A percentile compares a stretch with the other conserved stretches of the same genome.
phyloP scores from a whole-genome alignment of 2,888 invertebrate genomes.

The Lepetodrilus schrolli region DNA sequence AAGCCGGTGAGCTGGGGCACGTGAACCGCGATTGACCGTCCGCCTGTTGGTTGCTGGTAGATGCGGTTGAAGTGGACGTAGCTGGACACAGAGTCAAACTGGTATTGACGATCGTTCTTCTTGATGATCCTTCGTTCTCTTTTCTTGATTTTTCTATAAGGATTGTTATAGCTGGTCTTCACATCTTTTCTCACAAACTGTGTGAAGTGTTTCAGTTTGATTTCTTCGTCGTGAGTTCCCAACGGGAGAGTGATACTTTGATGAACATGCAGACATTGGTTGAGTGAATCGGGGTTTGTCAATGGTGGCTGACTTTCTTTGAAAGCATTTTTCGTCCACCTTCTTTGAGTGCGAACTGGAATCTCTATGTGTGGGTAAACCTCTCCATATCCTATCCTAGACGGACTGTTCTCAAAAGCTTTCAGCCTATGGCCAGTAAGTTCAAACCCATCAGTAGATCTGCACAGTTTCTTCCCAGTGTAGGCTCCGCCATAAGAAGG shows the following conservation, averaged over 20 bases:
- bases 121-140: slow-evolving; percentile 47
- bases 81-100: slow-evolving; percentile 51
- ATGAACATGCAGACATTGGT: slow-evolving; percentile 36
- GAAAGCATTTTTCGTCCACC: slow-evolving; percentile 23
- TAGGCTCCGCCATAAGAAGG: not conserved
- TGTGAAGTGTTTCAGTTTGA: slow-evolving; percentile 33
- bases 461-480: not conserved
- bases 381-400: not conserved
- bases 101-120: slow-evolving; percentile 39
- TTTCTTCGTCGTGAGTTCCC: not conserved
- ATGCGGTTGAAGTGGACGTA: slow-evolving; percentile 54
- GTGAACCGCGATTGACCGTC: not conserved
- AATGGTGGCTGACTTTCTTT: slow-evolving; percentile 10
- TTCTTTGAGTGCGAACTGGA: not conserved
- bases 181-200: slow-evolving; percentile 32
- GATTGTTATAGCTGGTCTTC: slow-evolving; percentile 52
- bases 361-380: not conserved
- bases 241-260: not conserved
- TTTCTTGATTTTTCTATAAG: slow-evolving; percentile 53
- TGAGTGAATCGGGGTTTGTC: slow-evolving; percentile 17
- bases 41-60: slow-evolving; percentile 26
- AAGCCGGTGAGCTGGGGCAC: slow-evolving; percentile 46
- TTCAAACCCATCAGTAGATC: slow-evolving; percentile 20
- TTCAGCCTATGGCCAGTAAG: slow-evolving; percentile 31
- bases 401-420: not conserved